Percentiles rank a stretch among this genome's conserved stretches.
Evolutionary conservation across 2,888 invertebrate species (phyloP).

Genomic region (Euplexia lucipara): DNA sequence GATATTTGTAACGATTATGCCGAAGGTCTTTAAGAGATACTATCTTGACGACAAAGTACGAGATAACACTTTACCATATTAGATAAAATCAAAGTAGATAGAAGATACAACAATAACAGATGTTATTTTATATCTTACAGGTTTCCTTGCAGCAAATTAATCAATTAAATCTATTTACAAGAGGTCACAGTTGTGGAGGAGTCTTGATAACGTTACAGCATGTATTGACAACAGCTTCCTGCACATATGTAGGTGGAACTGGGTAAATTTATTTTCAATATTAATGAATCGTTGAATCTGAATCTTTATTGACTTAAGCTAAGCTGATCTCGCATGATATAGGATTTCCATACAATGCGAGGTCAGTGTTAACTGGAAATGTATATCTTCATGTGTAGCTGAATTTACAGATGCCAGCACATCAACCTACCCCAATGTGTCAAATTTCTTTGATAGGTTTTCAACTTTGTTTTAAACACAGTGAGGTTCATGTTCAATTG

Average conservation of each 20-base stretch:
- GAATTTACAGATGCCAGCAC: too few species aligned
- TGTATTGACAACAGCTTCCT: constrained; percentile 68
- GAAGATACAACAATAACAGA: not conserved
- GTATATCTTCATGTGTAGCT: too few species aligned
- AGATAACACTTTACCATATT: not conserved
- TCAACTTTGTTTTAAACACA: too few species aligned
- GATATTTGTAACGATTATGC: not conserved
- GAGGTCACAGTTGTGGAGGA: constrained; percentile 70
- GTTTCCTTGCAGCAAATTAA: constrained; percentile 63
- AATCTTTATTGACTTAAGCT: not conserved
- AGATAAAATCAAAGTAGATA: not conserved
- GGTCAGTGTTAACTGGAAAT: too few species aligned
- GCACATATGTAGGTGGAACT: constrained; percentile 34
- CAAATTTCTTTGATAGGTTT: too few species aligned
- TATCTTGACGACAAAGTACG: not conserved
- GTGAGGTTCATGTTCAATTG: too few species aligned
- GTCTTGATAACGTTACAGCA: constrained; percentile 66
- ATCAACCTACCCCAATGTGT: too few species aligned
- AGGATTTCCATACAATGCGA: too few species aligned
- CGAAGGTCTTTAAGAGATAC: not conserved
- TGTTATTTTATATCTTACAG: constrained; percentile 40
- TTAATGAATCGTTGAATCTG: not conserved
- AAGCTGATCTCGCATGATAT: too few species aligned
- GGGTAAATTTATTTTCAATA: constrained; percentile 48
- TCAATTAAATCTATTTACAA: constrained; percentile 1